A percentile compares a stretch with the other conserved stretches of the same genome.
Conservation (phyloP, 1,140 invertebrate genomes). For the Drosophila pachea region DNA sequence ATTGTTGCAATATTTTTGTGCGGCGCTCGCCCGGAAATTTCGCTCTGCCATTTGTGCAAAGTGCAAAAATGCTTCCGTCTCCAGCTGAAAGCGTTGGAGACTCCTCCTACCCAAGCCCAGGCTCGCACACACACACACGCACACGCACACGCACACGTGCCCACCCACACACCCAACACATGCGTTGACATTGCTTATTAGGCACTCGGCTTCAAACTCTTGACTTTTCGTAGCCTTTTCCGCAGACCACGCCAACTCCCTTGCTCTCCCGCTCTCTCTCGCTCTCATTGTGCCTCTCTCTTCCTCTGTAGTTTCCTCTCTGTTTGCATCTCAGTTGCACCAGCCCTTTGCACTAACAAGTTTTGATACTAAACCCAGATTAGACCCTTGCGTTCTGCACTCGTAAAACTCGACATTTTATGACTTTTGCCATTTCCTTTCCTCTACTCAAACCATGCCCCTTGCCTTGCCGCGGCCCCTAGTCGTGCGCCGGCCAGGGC, state of each 20-base stretch:
- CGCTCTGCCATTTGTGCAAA: conserved; percentile 68
- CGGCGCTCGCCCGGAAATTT: conserved; percentile 37
- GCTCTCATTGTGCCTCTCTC: background rate
- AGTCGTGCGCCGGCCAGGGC: background rate
- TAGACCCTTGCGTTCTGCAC: conserved; percentile 77
- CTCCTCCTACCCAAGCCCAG: conserved; percentile 8
- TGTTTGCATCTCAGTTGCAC: background rate
- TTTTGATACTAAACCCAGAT: conserved; percentile 76
- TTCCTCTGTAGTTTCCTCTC: background rate
- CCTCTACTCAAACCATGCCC: conserved; percentile 12
- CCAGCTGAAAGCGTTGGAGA: conserved; percentile 50
- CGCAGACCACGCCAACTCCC: background rate
- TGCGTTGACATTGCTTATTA: conserved; percentile 76
- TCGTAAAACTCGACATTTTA: conserved; percentile 77
- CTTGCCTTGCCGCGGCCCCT: too few species aligned
- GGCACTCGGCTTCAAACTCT: conserved; percentile 31
- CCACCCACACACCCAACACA: conserved; percentile 28
- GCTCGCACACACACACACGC: conserved; percentile 23
- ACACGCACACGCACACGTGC: conserved; percentile 6
- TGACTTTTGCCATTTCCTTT: conserved; percentile 75
- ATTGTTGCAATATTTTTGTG: conserved; percentile 73
- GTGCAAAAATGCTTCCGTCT: conserved; percentile 75
- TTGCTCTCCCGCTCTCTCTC: background rate
- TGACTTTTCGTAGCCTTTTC: conserved; percentile 16
- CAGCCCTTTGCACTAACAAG: conserved; percentile 55